phyloP scores from a whole-genome alignment of 2,113 vertebrate genomes.

The Sphaerodactylus townsendi region DNA sequence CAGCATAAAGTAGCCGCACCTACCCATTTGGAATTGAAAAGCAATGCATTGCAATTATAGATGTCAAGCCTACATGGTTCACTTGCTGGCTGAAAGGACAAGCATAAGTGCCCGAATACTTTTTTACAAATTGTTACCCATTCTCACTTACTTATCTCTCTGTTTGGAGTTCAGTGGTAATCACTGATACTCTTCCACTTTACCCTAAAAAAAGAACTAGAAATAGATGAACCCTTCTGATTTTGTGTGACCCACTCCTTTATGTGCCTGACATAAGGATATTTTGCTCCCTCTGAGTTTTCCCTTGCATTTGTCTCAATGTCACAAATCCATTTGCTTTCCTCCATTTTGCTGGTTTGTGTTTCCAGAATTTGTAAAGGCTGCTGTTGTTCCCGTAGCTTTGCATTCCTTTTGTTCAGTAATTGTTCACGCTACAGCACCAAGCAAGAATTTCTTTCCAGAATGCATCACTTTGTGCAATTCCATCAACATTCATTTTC shows the following conservation, averaged over 20 bases:
- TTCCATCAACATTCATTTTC: too few relatives aligned
- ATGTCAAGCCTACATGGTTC: slow-evolving; percentile 7
- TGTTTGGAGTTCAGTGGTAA: slow-evolving; percentile 7
- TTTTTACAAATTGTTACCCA: background rate
- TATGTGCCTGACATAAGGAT: background rate
- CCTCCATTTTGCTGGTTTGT: background rate
- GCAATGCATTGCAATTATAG: slow-evolving; percentile 18
- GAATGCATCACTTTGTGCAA: too few relatives aligned
- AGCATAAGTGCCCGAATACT: slow-evolving; percentile 1
- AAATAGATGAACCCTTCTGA: background rate
- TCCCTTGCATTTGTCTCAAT: background rate
- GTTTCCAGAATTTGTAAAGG: background rate
- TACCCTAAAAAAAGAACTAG: background rate
- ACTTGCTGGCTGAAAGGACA: slow-evolving; percentile 8
- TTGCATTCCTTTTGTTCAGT: background rate
- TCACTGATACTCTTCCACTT: background rate
- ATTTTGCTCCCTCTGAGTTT: background rate
- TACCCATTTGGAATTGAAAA: slow-evolving; percentile 31
- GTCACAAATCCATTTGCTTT: background rate
- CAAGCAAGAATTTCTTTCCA: too few relatives aligned
- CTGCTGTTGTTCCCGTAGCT: background rate
- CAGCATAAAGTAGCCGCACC: background rate
- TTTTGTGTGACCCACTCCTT: background rate
- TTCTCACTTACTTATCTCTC: background rate
- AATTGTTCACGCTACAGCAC: too few relatives aligned